Conservation (phyloP, 2,797 vertebrate species). For the Phyllotis vaccarum region DNA sequence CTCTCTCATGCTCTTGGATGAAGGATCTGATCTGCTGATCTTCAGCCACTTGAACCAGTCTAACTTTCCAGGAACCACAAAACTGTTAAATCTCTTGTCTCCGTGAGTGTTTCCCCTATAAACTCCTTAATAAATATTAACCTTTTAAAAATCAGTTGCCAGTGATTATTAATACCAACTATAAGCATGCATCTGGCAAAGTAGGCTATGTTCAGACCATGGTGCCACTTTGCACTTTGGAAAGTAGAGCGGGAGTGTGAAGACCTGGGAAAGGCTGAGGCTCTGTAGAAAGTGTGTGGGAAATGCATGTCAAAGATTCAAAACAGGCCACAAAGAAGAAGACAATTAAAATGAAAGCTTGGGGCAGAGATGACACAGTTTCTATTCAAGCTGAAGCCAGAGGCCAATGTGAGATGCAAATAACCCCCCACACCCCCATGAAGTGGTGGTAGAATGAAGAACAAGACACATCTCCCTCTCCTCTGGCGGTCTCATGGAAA, state of each 20-base stretch:
- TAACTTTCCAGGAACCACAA: too few species aligned
- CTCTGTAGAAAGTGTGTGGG: background rate
- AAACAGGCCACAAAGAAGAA: background rate
- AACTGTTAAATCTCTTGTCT: too few species aligned
- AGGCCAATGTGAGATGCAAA: background rate
- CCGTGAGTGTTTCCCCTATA: too few species aligned
- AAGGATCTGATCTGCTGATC: too few species aligned
- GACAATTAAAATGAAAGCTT: background rate
- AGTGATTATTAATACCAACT: too few species aligned
- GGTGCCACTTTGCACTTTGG: rapidly evolving
- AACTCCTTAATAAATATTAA: too few species aligned
- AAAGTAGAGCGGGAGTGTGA: rapidly evolving
- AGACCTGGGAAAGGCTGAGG: background rate
- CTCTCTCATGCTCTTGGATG: too few species aligned
- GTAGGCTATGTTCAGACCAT: background rate
- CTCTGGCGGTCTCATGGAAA: rapidly evolving
- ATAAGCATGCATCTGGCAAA: background rate
- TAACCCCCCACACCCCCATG: rapidly evolving
- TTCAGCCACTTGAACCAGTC: too few species aligned
- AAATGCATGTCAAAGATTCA: background rate
- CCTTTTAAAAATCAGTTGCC: too few species aligned
- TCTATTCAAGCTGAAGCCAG: background rate
- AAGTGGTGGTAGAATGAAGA: background rate
- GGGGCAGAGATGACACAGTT: background rate
- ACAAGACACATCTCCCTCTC: too few species aligned